These are phyloP conservation scores for Pantherophis guttatus DNA, from an alignment of 2,113 vertebrate genomes.

Conservation along the genomic window DNA sequence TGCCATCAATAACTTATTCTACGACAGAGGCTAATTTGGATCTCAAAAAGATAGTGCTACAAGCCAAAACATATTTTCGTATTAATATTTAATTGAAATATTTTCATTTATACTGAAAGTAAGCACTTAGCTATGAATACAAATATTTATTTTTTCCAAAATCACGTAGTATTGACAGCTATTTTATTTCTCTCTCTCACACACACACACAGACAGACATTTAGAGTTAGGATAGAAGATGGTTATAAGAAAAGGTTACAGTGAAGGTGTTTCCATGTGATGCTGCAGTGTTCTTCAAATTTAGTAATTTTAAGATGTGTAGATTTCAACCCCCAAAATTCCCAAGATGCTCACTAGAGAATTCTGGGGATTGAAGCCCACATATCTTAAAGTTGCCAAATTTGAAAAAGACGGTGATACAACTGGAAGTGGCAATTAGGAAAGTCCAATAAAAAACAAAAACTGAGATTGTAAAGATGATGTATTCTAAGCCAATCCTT, in stretches of 20 bases:
- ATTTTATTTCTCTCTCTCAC: background rate
- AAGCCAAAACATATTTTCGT: background rate
- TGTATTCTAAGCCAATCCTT: background rate
- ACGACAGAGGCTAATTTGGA: background rate
- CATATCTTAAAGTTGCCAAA: background rate
- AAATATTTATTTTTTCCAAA: background rate
- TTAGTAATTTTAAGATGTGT: background rate
- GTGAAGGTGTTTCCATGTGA: background rate
- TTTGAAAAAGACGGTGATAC: background rate
- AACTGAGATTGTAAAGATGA: background rate
- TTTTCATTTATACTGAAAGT: background rate
- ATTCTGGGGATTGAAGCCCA: background rate
- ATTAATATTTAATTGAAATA: background rate
- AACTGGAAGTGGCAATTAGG: background rate
- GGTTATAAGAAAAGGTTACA: background rate
- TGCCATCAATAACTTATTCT: background rate
- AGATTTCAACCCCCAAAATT: background rate
- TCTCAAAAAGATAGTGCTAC: background rate
- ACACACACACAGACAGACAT: too few relatives aligned
- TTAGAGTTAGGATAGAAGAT: background rate
- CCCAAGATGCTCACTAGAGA: background rate
- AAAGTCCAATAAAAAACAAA: background rate
- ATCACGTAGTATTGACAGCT: background rate
- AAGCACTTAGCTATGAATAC: background rate
- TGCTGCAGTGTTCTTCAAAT: background rate